A percentile compares a stretch with the other conserved stretches of the same genome.
Conservation (phyloP, 2,888 invertebrate species). For the Synergus japonicus region DNA sequence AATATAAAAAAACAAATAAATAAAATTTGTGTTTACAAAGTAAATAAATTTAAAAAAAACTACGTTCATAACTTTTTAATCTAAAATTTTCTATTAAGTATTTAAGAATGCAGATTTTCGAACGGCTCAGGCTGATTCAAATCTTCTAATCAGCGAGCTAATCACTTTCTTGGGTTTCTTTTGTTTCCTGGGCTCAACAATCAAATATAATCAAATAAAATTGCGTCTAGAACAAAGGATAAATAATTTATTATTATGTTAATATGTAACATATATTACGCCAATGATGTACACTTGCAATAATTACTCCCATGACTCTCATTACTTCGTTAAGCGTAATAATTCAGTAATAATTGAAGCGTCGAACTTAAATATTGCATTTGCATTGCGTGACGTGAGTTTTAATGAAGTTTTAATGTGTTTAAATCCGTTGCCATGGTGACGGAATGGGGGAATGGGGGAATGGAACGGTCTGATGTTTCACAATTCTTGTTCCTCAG, state of each 20-base stretch:
- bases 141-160: too few relatives aligned
- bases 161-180: too few relatives aligned
- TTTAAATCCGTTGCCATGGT: conserved; percentile 21
- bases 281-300: not conserved
- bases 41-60: too few relatives aligned
- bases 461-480: conserved; percentile 17
- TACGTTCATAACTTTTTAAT: too few relatives aligned
- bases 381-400: not conserved
- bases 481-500: conserved; percentile 24
- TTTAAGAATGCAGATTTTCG: too few relatives aligned
- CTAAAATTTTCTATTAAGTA: too few relatives aligned
- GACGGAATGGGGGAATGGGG: conserved; percentile 33
- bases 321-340: not conserved
- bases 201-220: too few relatives aligned
- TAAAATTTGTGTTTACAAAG: too few relatives aligned
- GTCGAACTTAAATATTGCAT: conserved; percentile 9
- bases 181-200: too few relatives aligned
- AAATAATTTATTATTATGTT: not conserved
- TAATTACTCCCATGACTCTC: not conserved
- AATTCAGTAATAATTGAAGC: not conserved
- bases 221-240: not conserved
- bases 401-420: not conserved
- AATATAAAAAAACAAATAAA: too few relatives aligned
- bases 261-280: not conserved
- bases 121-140: too few relatives aligned